Evolutionary conservation across 2,797 vertebrate species (phyloP), one percentile per base, ranked within the genome.

Genomic region (Decapterus maruadsi): DNA sequence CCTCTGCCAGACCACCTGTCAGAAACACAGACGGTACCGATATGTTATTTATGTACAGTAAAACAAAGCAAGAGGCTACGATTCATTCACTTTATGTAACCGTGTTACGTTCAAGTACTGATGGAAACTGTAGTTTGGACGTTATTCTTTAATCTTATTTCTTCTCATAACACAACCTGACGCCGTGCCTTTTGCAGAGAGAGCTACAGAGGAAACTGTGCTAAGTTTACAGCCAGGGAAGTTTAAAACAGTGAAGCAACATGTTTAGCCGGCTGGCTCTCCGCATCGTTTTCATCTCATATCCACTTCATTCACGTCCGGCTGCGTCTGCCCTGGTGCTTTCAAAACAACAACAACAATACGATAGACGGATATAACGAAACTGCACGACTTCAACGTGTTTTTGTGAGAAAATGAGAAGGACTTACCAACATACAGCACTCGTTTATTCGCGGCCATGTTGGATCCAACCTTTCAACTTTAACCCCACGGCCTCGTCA

Each of bases 1-100:
- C 98, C 70, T 99, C 97, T 0, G 98, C 97, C 48, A 99, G 92
- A 1, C 98, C 97, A 56, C 98, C 97, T 99, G 90, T 63, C 4
- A 68, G 6, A 81, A 26, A 84, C 53, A 80, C 42, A 26, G 26
- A 26, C 26, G 3, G 26, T 26, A 12, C 38, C 5, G 36, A 68
- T 17, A 46, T 3, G 45, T 13, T 54, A 22, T 19, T 6, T 11
- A 54, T 8, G 31, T 17, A 65, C 29, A 54, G 0, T 34, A 10
- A 8, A 10, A 5, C 31, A 34, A 17, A 6, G 43, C 16, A 14
- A 45, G 43, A 45, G 3, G n/a, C n/a, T n/a, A n/a, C n/a, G 26
- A 26, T 26, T 1, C 26, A 26, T 26, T 3, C 6, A 50, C 7
- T 4, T 45, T 4, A 45, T 17, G 13, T 45, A 6, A 45, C 13